Evolutionary conservation across 2,113 vertebrate species (phyloP), one percentile per base, ranked within the genome.

Genomic region (Prolemur simus): DNA sequence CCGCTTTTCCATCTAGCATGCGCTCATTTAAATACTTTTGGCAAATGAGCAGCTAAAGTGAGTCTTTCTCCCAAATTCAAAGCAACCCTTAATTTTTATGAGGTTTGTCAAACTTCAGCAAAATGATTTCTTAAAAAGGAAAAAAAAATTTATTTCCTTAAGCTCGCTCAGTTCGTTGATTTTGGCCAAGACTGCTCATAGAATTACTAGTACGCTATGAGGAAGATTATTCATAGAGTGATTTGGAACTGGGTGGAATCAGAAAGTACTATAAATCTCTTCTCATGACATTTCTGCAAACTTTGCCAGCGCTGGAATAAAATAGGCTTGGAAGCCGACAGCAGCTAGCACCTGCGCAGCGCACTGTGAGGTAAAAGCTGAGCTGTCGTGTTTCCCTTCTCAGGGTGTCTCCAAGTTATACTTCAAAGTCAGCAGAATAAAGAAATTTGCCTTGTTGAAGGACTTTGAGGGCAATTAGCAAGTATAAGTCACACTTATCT

Each of bases 51-150:
- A 88, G 97, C 96, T 96, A 93, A 96, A 95, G 68, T 9, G 4
- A 94, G 89, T 52, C 93, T 96, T 97, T 97, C 92, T 95, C 91
- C 93, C 23, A 63, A 69, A 86, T 94, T 87, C 96, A 97, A 91
- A 96, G 52, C 63, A 82, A 93, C 69, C 12, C 94, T 95, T 97
- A 95, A 94, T 96, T 97, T 97, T 97, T 96, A 97, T 89, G 96
- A 95, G 92, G 84, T 96, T 97, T 94, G 52, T 96, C 96, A 97
- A 97, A 92, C 71, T 96, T 97, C 39, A 91, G 96, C 96, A 91
- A 89, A 98, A 96, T 32, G 49, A 94, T 96, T 96, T 96, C 96
- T 97, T 94, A 91, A 96, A 94, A 96, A 93, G 47, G 37, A 52
- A 71, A 94, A 78, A 78, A 93, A 81, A 92, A 85, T 68, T 60